phyloP scores from a whole-genome alignment of 2,888 invertebrate species.

The Trichopoda pennipes region DNA sequence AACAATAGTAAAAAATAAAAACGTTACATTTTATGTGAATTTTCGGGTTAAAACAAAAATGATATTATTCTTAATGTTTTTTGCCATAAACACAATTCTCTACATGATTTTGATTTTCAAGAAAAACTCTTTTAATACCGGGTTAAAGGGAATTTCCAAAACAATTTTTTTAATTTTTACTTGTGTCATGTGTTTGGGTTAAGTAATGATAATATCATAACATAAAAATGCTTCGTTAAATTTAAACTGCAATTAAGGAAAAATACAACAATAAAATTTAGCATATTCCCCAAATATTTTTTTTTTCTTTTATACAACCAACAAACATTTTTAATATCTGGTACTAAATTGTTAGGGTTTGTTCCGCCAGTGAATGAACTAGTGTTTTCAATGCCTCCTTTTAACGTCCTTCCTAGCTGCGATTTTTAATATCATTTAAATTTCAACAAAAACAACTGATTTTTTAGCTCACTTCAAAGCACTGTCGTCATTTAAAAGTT shows the following conservation, averaged over 20 bases:
- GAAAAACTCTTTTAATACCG: not conserved
- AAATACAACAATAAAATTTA: not conserved
- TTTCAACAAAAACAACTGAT: conserved; percentile 10
- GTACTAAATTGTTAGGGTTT: no score
- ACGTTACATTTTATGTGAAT: conserved; percentile 20
- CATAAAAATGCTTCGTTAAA: conserved; percentile 23
- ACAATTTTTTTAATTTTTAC: conserved; percentile 30
- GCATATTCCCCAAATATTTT: not conserved
- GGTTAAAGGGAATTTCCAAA: not conserved
- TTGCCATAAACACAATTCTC: no score
- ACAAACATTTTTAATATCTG: conserved; percentile 34
- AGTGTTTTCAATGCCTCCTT: no score
- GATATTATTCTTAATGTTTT: no score
- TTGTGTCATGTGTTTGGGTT: conserved; percentile 12
- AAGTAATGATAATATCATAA: not conserved
- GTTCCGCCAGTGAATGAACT: no score
- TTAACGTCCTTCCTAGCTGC: no score
- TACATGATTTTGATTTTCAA: conserved; percentile 28
- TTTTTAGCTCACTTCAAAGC: conserved; percentile 1
- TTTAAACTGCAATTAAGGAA: conserved; percentile 4
- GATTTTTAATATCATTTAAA: conserved; percentile 45
- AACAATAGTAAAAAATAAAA: conserved; percentile 18
- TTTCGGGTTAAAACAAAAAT: not conserved
- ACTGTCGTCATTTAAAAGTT: conserved; percentile 41
- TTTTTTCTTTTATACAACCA: not conserved